These are phyloP conservation scores for Oligia latruncula DNA, from an alignment of 2,888 invertebrate species.

Conservation along the genomic window DNA sequence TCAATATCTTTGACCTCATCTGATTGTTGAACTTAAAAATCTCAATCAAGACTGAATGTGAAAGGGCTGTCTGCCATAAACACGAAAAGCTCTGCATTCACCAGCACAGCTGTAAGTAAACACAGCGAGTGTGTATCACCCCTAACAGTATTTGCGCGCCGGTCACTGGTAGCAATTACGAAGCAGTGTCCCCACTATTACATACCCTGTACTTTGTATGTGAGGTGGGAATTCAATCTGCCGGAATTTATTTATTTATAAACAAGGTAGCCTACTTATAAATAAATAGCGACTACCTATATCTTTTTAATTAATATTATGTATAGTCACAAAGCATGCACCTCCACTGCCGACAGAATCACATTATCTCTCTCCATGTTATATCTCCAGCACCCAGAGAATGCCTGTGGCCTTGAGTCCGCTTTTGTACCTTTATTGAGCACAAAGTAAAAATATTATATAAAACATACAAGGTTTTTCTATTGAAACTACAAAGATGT, in stretches of 20 bases:
- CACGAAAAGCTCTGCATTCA: slow-evolving; percentile 11
- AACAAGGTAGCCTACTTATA: background rate
- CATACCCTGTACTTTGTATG: background rate
- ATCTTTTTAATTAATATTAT: background rate
- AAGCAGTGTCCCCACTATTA: slow-evolving; percentile 26
- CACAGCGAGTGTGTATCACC: slow-evolving; percentile 10
- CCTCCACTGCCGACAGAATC: background rate
- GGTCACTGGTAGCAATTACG: slow-evolving; percentile 27
- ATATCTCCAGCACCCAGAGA: background rate
- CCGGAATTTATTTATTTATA: background rate
- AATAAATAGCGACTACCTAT: no score
- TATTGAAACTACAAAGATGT: background rate
- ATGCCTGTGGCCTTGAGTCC: background rate
- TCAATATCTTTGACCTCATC: background rate
- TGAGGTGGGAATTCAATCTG: background rate
- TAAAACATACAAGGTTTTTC: background rate
- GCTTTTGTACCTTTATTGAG: background rate
- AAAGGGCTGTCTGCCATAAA: slow-evolving; percentile 6
- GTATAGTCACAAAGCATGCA: background rate
- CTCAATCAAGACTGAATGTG: background rate
- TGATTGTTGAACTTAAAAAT: background rate
- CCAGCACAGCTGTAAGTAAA: background rate
- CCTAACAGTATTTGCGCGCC: slow-evolving; percentile 23
- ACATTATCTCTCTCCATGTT: background rate
- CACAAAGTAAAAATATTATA: background rate